Evolutionary conservation across 2,113 vertebrate species (phyloP).

Genomic region (Tenrec ecaudatus): DNA sequence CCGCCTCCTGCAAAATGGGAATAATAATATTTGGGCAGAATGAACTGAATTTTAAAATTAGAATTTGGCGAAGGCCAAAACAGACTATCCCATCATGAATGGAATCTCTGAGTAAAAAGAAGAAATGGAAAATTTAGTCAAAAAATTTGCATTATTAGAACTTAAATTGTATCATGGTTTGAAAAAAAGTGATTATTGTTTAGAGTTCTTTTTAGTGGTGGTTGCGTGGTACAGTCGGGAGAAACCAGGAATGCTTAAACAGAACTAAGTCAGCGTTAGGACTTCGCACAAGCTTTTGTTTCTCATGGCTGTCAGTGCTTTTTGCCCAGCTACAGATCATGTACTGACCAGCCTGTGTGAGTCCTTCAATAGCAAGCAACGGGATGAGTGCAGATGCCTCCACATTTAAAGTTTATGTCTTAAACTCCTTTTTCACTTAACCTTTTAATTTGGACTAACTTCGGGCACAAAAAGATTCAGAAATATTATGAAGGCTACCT

Average conservation of each 20-base stretch:
- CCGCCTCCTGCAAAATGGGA: neutral
- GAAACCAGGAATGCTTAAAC: neutral
- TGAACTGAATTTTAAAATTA: slow-evolving; percentile 25
- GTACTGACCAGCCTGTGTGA: neutral
- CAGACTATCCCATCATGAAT: neutral
- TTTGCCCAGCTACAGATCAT: neutral
- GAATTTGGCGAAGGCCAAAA: slow-evolving; percentile 41
- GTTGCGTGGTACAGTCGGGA: neutral
- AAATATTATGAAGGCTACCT: neutral
- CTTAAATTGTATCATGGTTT: neutral
- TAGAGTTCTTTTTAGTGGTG: neutral
- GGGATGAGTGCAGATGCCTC: neutral
- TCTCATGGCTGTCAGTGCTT: neutral
- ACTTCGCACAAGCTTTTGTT: neutral
- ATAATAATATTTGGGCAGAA: neutral
- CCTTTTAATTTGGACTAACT: slow-evolving; percentile 49
- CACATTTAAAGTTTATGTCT: neutral
- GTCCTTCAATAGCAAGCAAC: neutral
- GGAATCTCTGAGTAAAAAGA: slow-evolving; percentile 7
- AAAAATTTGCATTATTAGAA: slow-evolving; percentile 16
- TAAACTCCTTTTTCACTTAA: neutral
- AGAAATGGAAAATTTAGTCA: slow-evolving; percentile 32
- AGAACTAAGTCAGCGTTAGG: neutral
- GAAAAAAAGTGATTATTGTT: slow-evolving; percentile 14
- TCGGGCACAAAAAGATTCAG: slow-evolving; percentile 3